phyloP scores from a whole-genome alignment of 1,140 invertebrate genomes.

The Leguminivora glycinivorella region DNA sequence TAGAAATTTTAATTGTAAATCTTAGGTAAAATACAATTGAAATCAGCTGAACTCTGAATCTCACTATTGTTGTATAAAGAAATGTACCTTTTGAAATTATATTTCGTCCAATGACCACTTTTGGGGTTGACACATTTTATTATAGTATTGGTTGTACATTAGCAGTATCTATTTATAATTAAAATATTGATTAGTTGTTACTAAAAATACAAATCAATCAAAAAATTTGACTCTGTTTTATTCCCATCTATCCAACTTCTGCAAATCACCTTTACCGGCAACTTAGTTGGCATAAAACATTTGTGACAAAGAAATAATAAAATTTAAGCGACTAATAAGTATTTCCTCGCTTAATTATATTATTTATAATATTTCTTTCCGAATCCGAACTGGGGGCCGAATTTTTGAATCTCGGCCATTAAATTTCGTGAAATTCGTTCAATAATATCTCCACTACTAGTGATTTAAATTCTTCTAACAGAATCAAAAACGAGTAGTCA shows the following conservation, averaged over 20 bases:
- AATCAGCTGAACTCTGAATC: conserved; percentile 76
- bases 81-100: conserved; percentile 64
- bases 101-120: conserved; percentile 69
- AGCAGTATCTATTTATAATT: conserved; percentile 74
- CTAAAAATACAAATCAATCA: conserved; percentile 75
- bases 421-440: too few species aligned
- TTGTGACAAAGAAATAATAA: too few species aligned
- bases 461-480: too few species aligned
- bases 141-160: conserved; percentile 68
- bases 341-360: too few species aligned
- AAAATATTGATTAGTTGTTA: conserved; percentile 78
- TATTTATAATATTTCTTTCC: too few species aligned
- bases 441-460: too few species aligned
- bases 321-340: too few species aligned
- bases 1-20: conserved; percentile 71
- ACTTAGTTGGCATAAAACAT: too few species aligned
- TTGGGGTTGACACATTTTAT: conserved; percentile 62
- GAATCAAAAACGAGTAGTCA: too few species aligned
- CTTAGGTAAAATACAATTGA: conserved; percentile 66
- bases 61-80: conserved; percentile 67
- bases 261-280: too few species aligned
- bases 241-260: background rate
- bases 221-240: conserved; percentile 38
- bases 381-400: too few species aligned
- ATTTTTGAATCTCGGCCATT: too few species aligned